A percentile compares a stretch with the other conserved stretches of the same genome.
Conservation (phyloP, 2,797 vertebrate species). For the Anguilla pacifica region DNA sequence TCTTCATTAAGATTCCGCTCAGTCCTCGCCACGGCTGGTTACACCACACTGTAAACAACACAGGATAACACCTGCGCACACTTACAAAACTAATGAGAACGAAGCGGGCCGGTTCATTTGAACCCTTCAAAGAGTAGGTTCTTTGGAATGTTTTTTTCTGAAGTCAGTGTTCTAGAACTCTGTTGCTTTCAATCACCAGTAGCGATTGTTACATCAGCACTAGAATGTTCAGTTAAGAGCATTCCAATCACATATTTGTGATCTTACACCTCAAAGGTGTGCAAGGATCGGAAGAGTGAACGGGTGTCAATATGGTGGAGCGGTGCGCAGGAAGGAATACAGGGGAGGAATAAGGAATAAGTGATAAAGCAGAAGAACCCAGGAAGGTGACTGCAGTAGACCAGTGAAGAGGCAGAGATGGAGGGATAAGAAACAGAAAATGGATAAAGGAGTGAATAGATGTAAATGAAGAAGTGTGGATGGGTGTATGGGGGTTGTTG, state of each 20-base stretch:
- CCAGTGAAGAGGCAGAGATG: no score
- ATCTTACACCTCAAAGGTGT: background rate
- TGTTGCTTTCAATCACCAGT: background rate
- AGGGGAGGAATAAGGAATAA: background rate
- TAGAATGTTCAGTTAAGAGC: background rate
- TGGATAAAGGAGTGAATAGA: background rate
- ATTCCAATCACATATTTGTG: background rate
- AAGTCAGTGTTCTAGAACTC: background rate
- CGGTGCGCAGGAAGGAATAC: background rate
- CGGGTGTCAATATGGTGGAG: background rate
- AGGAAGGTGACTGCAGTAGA: background rate
- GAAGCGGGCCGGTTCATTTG: background rate
- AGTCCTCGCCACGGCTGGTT: no score
- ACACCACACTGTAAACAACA: background rate
- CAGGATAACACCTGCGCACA: background rate
- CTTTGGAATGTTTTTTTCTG: background rate
- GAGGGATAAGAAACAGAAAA: background rate
- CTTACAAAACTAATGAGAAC: no score
- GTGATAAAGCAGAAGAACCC: background rate
- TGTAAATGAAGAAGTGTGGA: background rate
- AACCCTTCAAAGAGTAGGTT: background rate
- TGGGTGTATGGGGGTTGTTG: background rate
- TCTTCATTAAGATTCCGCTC: background rate
- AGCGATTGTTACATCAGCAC: background rate
- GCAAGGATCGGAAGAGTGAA: background rate